These are phyloP conservation scores for Perca schrenkii DNA, from an alignment of 2,113 vertebrate species.

Conservation along the genomic window DNA sequence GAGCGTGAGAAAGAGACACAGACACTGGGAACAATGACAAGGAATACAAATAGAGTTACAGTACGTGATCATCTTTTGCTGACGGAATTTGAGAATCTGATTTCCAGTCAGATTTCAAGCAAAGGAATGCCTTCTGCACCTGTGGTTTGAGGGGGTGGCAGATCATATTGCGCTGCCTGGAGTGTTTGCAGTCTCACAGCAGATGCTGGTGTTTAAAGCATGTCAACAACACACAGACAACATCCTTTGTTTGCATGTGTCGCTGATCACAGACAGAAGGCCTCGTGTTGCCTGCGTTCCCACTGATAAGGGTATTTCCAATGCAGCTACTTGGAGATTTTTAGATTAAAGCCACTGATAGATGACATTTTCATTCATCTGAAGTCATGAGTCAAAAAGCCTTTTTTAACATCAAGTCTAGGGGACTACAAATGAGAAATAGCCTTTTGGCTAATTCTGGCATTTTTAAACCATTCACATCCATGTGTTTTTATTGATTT, in stretches of 20 bases:
- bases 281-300: conserved; percentile 11
- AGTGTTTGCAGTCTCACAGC: conserved; percentile 20
- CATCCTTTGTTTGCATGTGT: conserved; percentile 35
- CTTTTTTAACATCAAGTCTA: no score
- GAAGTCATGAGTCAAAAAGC: not conserved
- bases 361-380: conserved; percentile 27
- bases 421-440: no score
- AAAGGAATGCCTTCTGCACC: conserved; percentile 40
- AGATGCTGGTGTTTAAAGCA: conserved; percentile 42
- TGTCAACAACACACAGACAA: conserved; percentile 43
- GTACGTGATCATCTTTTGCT: conserved; percentile 6
- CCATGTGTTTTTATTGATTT: no score
- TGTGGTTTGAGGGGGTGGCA: conserved; percentile 24
- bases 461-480: no score
- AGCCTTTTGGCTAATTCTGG: no score
- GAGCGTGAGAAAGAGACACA: not conserved
- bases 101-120: conserved; percentile 36
- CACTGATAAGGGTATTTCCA: conserved; percentile 32
- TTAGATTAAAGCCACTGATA: conserved; percentile 36
- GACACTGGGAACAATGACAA: conserved; percentile 4
- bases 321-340: conserved; percentile 32
- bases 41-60: not conserved
- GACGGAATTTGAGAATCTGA: conserved; percentile 38
- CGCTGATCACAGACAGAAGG: conserved; percentile 31
- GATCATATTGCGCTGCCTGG: conserved; percentile 22